These are phyloP conservation scores for Spilogale gracilis DNA, from an alignment of 2,113 vertebrate genomes.

Conservation along the genomic window DNA sequence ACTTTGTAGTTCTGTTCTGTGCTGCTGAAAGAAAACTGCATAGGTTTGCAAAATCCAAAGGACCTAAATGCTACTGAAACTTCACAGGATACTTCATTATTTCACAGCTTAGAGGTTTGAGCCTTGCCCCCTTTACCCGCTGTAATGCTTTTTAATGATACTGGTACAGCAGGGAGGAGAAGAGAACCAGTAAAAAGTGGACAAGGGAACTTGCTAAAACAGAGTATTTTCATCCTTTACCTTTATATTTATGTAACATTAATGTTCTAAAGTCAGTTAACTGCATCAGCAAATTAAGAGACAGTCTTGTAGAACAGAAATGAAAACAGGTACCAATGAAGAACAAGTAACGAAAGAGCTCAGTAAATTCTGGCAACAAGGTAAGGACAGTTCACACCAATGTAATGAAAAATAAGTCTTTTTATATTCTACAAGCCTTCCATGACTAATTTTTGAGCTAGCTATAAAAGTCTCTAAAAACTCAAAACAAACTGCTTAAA, in stretches of 20 bases:
- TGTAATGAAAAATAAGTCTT: background rate
- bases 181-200: background rate
- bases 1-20: conserved; percentile 18
- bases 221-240: background rate
- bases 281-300: conserved; percentile 16
- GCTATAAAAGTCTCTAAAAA: background rate
- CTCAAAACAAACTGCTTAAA: background rate
- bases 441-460: background rate
- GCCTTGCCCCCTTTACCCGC: background rate
- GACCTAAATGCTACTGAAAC: conserved; percentile 40
- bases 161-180: background rate
- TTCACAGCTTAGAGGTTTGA: conserved; percentile 7
- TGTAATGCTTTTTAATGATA: conserved; percentile 19
- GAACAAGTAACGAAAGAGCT: background rate
- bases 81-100: background rate
- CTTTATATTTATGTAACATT: conserved; percentile 12
- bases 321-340: conserved; percentile 31
- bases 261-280: conserved; percentile 22
- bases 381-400: background rate
- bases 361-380: conserved; percentile 28
- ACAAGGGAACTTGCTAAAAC: background rate
- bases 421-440: background rate
- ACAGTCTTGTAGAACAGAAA: conserved; percentile 50
- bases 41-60: conserved; percentile 31
- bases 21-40: conserved; percentile 45